Evolutionary conservation across 53 echinoderm and acorn worm species (phyloP).

Genomic region (Patiria pectinifera): DNA sequence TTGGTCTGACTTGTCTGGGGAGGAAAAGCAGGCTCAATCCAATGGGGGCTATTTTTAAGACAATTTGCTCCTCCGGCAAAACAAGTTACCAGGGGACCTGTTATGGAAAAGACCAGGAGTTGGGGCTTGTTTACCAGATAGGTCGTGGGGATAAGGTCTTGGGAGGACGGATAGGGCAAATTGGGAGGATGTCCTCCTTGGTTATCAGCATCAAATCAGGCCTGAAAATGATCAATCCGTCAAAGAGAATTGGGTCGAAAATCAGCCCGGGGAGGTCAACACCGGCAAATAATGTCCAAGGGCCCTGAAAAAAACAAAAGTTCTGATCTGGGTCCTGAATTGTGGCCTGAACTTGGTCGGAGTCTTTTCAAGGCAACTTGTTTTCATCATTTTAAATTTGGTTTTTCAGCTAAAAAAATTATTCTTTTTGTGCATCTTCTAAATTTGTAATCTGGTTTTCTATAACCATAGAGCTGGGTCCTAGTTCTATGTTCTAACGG

Average conservation of each 20-base stretch:
- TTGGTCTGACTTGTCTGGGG: slow-evolving; percentile 24
- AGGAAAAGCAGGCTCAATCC: slow-evolving; percentile 38
- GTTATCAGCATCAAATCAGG: neutral
- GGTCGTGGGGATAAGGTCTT: neutral
- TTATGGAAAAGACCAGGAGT: slow-evolving; percentile 10
- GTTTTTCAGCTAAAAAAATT: too few species aligned
- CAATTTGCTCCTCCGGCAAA: slow-evolving; percentile 19
- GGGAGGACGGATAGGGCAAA: neutral
- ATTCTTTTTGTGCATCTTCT: too few species aligned
- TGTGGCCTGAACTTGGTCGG: too few species aligned
- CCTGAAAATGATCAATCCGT: neutral
- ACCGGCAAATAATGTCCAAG: neutral
- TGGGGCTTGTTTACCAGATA: neutral
- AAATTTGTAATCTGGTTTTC: too few species aligned
- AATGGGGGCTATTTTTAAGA: slow-evolving; percentile 33
- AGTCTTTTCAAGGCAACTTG: too few species aligned
- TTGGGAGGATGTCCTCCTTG: slow-evolving; percentile 24
- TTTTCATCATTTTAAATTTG: too few species aligned
- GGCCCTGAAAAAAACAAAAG: neutral
- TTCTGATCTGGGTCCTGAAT: neutral
- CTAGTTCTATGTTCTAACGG: too few species aligned
- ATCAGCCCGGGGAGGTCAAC: neutral
- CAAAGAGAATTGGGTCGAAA: neutral
- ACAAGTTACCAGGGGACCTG: neutral
- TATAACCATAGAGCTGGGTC: too few species aligned